phyloP scores from a whole-genome alignment of 2,888 invertebrate genomes.

The Drosophila neonasuta region DNA sequence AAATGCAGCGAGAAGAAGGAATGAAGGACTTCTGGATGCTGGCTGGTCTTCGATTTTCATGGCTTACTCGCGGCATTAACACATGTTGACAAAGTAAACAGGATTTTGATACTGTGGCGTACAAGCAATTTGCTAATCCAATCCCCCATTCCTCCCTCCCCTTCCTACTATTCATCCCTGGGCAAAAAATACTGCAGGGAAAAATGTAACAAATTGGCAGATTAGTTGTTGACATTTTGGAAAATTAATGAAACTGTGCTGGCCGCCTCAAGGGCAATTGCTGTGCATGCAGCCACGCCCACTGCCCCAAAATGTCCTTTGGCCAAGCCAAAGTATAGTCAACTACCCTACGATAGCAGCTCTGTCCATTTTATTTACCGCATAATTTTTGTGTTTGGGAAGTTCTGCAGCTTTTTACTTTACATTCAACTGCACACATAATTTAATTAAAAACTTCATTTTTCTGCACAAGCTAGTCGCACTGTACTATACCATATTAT shows the following conservation, averaged over 20 bases:
- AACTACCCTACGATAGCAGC: slow-evolving; percentile 8
- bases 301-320: neutral
- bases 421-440: slow-evolving; percentile 73
- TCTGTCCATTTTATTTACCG: slow-evolving; percentile 60
- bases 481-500: neutral
- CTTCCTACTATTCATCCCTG: neutral
- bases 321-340: neutral
- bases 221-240: slow-evolving; percentile 80
- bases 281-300: slow-evolving; percentile 28
- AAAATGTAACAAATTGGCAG: slow-evolving; percentile 78
- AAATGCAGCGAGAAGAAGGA: neutral
- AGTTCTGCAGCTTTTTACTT: slow-evolving; percentile 46
- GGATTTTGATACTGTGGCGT: slow-evolving; percentile 70
- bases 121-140: slow-evolving; percentile 67
- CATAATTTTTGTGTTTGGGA: slow-evolving; percentile 61
- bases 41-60: slow-evolving; percentile 62
- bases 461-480: slow-evolving; percentile 4
- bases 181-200: slow-evolving; percentile 42
- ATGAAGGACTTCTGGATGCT: slow-evolving; percentile 40
- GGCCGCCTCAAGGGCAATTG: slow-evolving; percentile 61
- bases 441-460: slow-evolving; percentile 70
- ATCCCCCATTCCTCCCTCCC: slow-evolving; percentile 5
- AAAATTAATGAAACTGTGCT: slow-evolving; percentile 79
- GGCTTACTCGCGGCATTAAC: slow-evolving; percentile 74
- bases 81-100: slow-evolving; percentile 81